A percentile compares a stretch with the other conserved stretches of the same genome.
Evolutionary conservation across 1,140 invertebrate species (phyloP).

Genomic region (Hyles euphorbiae): DNA sequence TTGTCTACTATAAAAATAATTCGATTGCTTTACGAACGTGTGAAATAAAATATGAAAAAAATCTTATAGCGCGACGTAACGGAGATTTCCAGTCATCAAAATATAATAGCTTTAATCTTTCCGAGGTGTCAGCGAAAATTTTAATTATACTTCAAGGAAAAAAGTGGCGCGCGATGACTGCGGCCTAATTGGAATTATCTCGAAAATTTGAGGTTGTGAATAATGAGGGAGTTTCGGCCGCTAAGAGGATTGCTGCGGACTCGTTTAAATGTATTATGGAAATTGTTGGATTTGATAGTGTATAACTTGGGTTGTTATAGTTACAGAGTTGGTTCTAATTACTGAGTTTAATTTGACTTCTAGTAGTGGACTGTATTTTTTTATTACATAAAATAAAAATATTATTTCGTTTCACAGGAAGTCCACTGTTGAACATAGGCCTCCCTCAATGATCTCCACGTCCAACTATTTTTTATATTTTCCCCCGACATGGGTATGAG

Average conservation of each 20-base stretch:
- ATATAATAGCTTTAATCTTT: constrained; percentile 40
- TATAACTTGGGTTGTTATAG: neutral
- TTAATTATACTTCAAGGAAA: constrained; percentile 37
- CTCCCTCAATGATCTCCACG: too few species aligned
- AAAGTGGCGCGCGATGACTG: constrained; percentile 32
- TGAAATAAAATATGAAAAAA: too few species aligned
- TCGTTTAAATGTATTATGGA: constrained; percentile 2
- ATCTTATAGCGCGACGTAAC: constrained; percentile 2
- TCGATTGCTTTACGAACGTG: too few species aligned
- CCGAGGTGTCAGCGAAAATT: constrained; percentile 40
- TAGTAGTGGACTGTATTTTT: too few species aligned
- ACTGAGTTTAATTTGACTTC: too few species aligned
- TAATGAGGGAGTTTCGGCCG: constrained; percentile 33
- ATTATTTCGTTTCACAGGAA: too few species aligned
- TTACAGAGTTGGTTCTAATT: too few species aligned
- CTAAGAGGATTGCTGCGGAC: constrained; percentile 28
- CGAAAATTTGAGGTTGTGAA: constrained; percentile 39
- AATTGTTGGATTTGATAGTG: constrained; percentile 3
- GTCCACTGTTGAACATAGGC: too few species aligned
- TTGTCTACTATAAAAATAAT: too few species aligned
- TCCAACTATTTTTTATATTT: too few species aligned
- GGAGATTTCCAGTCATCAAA: constrained; percentile 25
- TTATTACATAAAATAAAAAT: too few species aligned
- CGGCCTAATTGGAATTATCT: constrained; percentile 45
- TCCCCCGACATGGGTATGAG: too few species aligned